Evolutionary conservation across 2,113 vertebrate species (phyloP), one percentile per base, ranked within the genome.

Genomic region (Spermophilus dauricus): DNA sequence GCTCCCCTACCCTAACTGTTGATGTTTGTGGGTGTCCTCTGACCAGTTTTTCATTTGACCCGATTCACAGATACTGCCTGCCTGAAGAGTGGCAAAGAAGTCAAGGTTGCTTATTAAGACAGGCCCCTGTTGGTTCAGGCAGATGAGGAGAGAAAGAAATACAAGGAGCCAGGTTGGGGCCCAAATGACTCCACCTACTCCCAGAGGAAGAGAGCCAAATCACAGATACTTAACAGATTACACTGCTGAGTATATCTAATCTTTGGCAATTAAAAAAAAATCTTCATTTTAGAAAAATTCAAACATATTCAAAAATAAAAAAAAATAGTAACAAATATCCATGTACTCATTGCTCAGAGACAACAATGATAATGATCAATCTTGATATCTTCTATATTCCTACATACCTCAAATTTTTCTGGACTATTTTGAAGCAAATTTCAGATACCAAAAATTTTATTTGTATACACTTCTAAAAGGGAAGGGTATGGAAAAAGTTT

Each of bases 31-130:
- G 48, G 83, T 69, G 81, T 18, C 83, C 95, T 37, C 86, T 95
- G 94, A 97, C 97, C 96, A 16, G 4, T 22, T 97, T 98, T 97
- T 97, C 72, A 6, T 97, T 81, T 97, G 97, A 98, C 77, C 82
- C 84, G 93, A 83, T 91, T 89, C 73, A 75, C 9, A 32, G 51
- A 95, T 97, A 1, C 51, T 89, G 70, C 67, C 85, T 96, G 53
- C 86, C 34, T 93, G 93, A 91, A 96, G 95, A 91, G 88, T 26
- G 32, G 37, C 95, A 97, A 96, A 96, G 94, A 84, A 93, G 80
- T 97, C 90, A 82, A 75, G 96, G 0, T 37, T 96, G 77, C 93
- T 97, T 94, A 93, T 85, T 94, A 96, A 97, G 63, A 86, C 4
- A 92, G 93, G 77, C 1, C 56, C 73, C 96, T 94, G 86, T 92